These are phyloP conservation scores for Pantala flavescens DNA, from an alignment of 1,140 invertebrate genomes.

Conservation along the genomic window DNA sequence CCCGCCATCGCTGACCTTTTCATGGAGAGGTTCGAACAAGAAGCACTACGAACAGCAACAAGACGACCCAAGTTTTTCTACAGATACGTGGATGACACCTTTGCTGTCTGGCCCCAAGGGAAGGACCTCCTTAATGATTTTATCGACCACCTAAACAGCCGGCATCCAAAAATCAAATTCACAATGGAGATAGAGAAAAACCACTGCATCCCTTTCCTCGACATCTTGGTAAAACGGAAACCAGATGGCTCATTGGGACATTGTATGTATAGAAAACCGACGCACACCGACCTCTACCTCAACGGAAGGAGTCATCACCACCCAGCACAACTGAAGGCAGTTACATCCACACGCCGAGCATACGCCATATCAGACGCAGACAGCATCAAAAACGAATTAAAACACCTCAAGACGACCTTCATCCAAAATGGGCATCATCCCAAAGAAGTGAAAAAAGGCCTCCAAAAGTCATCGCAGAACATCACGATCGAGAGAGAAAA, in stretches of 20 bases:
- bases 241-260: slow-evolving; percentile 10
- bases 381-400: background rate
- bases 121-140: background rate
- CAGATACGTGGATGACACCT: slow-evolving; percentile 20
- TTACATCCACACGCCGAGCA: background rate
- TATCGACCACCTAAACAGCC: slow-evolving; percentile 17
- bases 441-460: too few species aligned
- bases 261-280: slow-evolving; percentile 14
- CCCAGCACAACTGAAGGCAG: background rate
- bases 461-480: too few species aligned
- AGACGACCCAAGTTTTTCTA: slow-evolving; percentile 12
- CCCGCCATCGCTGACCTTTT: slow-evolving; percentile 21
- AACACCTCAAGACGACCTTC: slow-evolving; percentile 10
- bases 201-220: slow-evolving; percentile 21
- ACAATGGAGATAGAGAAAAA: slow-evolving; percentile 22
- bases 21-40: slow-evolving; percentile 18
- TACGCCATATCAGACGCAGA: background rate
- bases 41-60: background rate
- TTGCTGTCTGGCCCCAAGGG: background rate
- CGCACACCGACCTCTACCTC: slow-evolving; percentile 3
- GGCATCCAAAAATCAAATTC: slow-evolving; percentile 20
- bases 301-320: slow-evolving; percentile 5
- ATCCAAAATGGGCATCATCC: too few species aligned
- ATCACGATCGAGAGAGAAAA: too few species aligned
- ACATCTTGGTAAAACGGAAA: slow-evolving; percentile 15